A percentile compares a stretch with the other conserved stretches of the same genome.
These are phyloP conservation scores for Typhlichthys eigenmanni DNA, from an alignment of 2,797 vertebrate genomes.

Conservation along the genomic window DNA sequence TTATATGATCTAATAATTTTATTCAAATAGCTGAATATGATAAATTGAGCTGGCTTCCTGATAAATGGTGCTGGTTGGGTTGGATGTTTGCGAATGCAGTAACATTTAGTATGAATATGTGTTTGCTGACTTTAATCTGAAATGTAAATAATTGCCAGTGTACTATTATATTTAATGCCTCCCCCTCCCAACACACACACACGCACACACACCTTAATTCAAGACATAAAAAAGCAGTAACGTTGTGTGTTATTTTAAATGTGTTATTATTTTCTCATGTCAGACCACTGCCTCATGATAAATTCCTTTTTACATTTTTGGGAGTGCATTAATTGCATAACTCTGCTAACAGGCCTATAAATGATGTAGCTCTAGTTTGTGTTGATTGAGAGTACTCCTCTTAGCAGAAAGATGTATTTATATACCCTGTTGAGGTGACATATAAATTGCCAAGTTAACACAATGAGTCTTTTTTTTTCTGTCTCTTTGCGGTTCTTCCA, in stretches of 20 bases:
- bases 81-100: too few relatives aligned
- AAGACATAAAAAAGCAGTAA: too few relatives aligned
- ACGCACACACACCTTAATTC: neutral
- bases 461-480: constrained; percentile 18
- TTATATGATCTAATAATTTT: too few relatives aligned
- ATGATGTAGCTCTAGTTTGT: constrained; percentile 33
- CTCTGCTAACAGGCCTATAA: constrained; percentile 37
- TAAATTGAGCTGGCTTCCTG: too few relatives aligned
- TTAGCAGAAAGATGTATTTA: constrained; percentile 25
- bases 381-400: constrained; percentile 22
- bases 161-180: neutral
- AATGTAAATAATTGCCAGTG: too few relatives aligned
- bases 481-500: constrained; percentile 24
- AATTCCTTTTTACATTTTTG: constrained; percentile 29
- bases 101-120: too few relatives aligned
- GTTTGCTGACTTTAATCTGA: too few relatives aligned
- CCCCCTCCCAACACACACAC: neutral
- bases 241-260: too few relatives aligned
- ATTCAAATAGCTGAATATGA: too few relatives aligned
- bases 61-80: too few relatives aligned
- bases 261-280: constrained; percentile 25
- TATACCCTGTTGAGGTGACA: constrained; percentile 15
- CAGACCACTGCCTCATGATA: constrained; percentile 29
- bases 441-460: constrained; percentile 36
- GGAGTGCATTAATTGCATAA: constrained; percentile 48